Conservation (phyloP, 2,888 invertebrate genomes). For the Diarsia rubi region DNA sequence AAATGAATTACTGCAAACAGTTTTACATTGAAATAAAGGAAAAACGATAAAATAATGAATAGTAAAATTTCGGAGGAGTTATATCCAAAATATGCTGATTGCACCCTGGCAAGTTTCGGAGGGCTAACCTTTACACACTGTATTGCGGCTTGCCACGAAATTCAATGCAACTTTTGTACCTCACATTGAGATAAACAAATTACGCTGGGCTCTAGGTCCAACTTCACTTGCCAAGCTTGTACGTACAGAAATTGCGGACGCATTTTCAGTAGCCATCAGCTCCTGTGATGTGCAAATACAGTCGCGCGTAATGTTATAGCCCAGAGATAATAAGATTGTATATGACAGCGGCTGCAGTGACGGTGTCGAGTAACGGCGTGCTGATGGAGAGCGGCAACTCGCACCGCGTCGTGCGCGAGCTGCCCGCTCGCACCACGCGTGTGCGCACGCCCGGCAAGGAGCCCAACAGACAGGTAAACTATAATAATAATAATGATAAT, state of each 20-base stretch:
- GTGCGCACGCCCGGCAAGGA: constrained; percentile 75
- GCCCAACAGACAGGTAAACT: constrained; percentile 70
- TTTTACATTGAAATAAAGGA: too few species aligned
- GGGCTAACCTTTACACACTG: too few species aligned
- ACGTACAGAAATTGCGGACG: neutral
- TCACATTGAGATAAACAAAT: neutral
- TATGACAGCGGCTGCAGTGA: constrained; percentile 28
- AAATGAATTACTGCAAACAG: too few species aligned
- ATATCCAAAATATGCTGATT: too few species aligned
- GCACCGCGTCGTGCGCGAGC: constrained; percentile 71
- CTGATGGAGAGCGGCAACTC: constrained; percentile 49
- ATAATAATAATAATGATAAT: too few species aligned
- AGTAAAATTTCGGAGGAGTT: too few species aligned
- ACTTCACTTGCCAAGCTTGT: neutral
- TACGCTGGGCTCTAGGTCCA: neutral
- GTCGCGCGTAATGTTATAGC: neutral
- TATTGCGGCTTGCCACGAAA: neutral
- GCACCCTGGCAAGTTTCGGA: too few species aligned
- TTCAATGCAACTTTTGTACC: neutral
- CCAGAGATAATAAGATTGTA: neutral
- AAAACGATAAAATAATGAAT: too few species aligned
- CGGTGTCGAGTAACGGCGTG: constrained; percentile 8
- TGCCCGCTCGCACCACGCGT: constrained; percentile 59
- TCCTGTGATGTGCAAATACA: too few species aligned
- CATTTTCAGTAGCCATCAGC: too few species aligned